Evolutionary conservation across 2,113 vertebrate genomes (phyloP), one percentile per base, ranked within the genome.

Genomic region (Ochotona princeps): DNA sequence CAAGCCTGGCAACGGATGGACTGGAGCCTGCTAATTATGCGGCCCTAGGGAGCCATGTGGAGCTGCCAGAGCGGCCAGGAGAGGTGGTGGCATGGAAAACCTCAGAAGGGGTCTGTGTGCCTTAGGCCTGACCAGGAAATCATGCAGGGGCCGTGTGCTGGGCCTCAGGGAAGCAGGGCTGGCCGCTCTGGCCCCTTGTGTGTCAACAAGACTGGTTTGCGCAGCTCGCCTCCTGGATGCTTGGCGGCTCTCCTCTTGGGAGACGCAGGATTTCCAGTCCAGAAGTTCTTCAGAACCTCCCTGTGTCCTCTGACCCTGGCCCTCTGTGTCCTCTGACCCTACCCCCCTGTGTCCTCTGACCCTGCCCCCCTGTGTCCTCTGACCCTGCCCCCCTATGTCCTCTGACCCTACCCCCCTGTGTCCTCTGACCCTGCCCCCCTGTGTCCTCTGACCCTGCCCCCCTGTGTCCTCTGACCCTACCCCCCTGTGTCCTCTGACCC

Each of bases 61-160:
- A 54, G 84, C 44, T 78, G 92, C 91, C 83, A 82, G 81, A 67
- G 65, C 69, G 17, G 3, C 87, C 89, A 12, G 7, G 57, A 91
- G 89, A 89, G 86, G 86, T 67, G 79, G 12, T 72, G 79, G 12
- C 35, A 7, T 35, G 90, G 81, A 89, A 85, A 83, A 73, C 82
- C 92, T 88, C 93, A 69, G 79, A 61, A 89, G 93, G 83, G 86
- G 85, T 51, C 89, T 92, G 67, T 91, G 83, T 87, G 54, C 78
- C 91, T 85, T 10, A 49, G 92, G 85, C 44, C 93, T 87, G 32
- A 57, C 74, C 76, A 88, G 86, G 88, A 78, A 95, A 47, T 2
- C 2, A 63, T 91, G 47, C n/a, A 30, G 0, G 49, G 78, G 75
- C 17, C 1, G 7, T 7, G 8, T 14, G 75, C 85, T 7, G 23